phyloP scores from a whole-genome alignment of 1,140 invertebrate genomes.

The Drosophila serrata region DNA sequence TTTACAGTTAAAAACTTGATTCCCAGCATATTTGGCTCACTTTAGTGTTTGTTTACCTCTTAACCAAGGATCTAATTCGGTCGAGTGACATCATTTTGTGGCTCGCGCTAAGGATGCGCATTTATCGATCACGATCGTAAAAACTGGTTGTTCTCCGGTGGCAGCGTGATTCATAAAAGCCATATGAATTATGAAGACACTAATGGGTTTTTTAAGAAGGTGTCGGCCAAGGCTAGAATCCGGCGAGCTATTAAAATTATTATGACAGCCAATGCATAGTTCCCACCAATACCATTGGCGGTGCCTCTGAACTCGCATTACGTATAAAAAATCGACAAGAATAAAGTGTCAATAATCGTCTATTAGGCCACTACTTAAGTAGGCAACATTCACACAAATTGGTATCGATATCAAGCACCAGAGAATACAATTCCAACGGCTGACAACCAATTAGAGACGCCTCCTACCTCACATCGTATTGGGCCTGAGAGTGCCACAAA shows the following conservation, averaged over 20 bases:
- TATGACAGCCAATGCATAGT: slow-evolving; percentile 16
- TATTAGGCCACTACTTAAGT: slow-evolving; percentile 64
- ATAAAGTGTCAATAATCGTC: slow-evolving; percentile 57
- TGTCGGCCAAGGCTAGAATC: slow-evolving; percentile 45
- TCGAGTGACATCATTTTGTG: slow-evolving; percentile 33
- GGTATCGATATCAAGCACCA: slow-evolving; percentile 43
- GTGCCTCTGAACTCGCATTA: slow-evolving; percentile 15
- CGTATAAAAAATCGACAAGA: slow-evolving; percentile 21
- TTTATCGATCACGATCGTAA: slow-evolving; percentile 12
- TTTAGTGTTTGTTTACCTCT: slow-evolving; percentile 43
- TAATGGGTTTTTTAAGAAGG: slow-evolving; percentile 41
- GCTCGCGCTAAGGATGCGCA: slow-evolving; percentile 43
- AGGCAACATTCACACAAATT: slow-evolving; percentile 53
- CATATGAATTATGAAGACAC: slow-evolving; percentile 41
- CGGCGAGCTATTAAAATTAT: slow-evolving; percentile 16
- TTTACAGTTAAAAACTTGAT: slow-evolving; percentile 55
- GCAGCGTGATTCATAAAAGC: slow-evolving; percentile 28
- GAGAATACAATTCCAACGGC: slow-evolving; percentile 13
- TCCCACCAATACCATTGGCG: slow-evolving; percentile 20
- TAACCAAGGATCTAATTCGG: slow-evolving; percentile 47
- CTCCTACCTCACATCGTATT: slow-evolving; percentile 49
- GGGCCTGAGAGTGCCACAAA: slow-evolving; percentile 10
- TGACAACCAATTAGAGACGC: slow-evolving; percentile 69
- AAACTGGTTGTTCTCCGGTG: slow-evolving; percentile 24
- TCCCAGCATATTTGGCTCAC: slow-evolving; percentile 31